Evolutionary conservation across 2,797 vertebrate species (phyloP).

Genomic region (Gallirallus australis): DNA sequence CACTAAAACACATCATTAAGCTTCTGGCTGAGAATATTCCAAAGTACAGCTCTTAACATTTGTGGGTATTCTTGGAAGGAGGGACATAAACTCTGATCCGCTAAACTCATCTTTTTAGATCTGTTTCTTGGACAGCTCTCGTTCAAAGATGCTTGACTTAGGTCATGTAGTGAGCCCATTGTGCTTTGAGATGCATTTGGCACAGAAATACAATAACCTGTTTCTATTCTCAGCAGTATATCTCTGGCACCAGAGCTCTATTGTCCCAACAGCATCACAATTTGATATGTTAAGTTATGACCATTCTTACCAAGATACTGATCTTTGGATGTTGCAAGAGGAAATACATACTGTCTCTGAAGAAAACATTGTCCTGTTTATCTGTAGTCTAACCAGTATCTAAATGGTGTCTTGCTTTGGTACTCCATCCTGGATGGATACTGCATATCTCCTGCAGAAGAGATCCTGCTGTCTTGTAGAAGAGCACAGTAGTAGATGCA

Average conservation of each 20-base stretch:
- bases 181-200: background rate
- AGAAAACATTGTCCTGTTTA: background rate
- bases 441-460: background rate
- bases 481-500: background rate
- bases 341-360: background rate
- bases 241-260: background rate
- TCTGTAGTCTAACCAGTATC: background rate
- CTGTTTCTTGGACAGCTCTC: background rate
- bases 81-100: background rate
- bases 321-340: background rate
- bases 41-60: background rate
- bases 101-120: background rate
- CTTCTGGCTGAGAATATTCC: background rate
- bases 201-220: background rate
- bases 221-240: background rate
- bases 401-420: background rate
- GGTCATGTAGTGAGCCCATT: background rate
- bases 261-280: background rate
- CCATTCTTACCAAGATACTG: background rate
- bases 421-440: background rate
- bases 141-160: background rate
- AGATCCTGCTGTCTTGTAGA: background rate
- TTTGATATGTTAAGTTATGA: background rate
- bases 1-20: background rate
- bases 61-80: background rate